These are phyloP conservation scores for Acrossocheilus wenchowensis DNA, from an alignment of 2,797 vertebrate genomes.

Conservation along the genomic window DNA sequence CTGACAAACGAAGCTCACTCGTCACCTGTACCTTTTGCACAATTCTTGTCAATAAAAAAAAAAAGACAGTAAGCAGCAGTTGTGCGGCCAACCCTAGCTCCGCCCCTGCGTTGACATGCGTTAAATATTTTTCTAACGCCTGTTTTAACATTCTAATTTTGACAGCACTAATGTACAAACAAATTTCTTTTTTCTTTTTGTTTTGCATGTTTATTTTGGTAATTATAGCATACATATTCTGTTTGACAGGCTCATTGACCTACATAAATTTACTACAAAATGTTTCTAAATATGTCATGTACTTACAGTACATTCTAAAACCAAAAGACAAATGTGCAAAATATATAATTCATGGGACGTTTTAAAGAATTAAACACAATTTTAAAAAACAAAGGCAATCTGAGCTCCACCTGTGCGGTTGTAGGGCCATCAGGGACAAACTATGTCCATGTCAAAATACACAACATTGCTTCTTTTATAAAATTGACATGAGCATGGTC, in stretches of 20 bases:
- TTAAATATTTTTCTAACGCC: no score
- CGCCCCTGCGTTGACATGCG: no score
- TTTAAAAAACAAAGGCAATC: background rate
- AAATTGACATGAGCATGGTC: conserved; percentile 72
- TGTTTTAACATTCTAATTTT: no score
- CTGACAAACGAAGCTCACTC: no score
- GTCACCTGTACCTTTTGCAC: no score
- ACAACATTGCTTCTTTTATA: conserved; percentile 66
- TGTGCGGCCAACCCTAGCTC: no score
- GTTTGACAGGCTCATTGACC: background rate
- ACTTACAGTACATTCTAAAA: background rate
- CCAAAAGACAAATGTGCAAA: background rate
- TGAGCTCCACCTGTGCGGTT: background rate
- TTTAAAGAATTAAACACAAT: conserved; percentile 1
- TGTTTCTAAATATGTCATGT: background rate
- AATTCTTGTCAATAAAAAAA: no score
- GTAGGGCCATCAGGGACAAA: conserved; percentile 13
- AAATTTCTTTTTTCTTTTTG: background rate
- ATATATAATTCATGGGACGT: background rate
- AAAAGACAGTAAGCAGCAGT: no score
- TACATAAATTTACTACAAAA: background rate
- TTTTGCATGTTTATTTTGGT: background rate
- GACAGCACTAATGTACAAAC: no score
- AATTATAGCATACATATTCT: background rate
- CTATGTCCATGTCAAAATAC: conserved; percentile 46